Evolutionary conservation across 2,113 vertebrate species (phyloP).

Genomic region (Corynorhinus townsendii): DNA sequence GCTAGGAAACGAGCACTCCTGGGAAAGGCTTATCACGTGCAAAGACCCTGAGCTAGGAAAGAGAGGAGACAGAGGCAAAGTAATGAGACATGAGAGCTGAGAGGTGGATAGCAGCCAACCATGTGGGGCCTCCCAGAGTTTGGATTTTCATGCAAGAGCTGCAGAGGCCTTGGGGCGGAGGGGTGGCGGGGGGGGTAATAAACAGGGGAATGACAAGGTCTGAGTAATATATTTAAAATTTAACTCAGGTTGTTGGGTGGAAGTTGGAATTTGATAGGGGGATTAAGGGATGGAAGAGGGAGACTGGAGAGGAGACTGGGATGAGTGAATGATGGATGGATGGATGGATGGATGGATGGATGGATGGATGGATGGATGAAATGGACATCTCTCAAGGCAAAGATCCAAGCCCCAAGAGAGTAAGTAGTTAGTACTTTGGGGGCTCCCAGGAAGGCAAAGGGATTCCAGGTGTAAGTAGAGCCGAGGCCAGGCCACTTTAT

Average conservation of each 20-base stretch:
- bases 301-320: not conserved
- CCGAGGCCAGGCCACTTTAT: not conserved
- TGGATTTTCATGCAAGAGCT: not conserved
- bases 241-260: not conserved
- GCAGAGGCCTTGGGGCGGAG: not conserved
- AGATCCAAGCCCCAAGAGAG: not conserved
- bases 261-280: not conserved
- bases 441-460: not conserved
- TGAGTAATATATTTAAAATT: not conserved
- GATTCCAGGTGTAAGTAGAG: no score
- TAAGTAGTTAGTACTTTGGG: not conserved
- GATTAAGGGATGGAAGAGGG: not conserved
- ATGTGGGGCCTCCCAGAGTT: accelerated
- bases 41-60: not conserved
- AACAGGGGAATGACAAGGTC: not conserved
- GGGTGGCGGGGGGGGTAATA: not conserved
- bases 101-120: not conserved
- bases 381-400: not conserved
- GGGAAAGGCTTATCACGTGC: not conserved
- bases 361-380: not conserved
- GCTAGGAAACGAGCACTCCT: not conserved
- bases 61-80: not conserved
- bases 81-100: not conserved
- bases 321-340: not conserved
- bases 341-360: not conserved